Conservation (phyloP, 2,888 invertebrate genomes). For the Hetaerina titia region DNA sequence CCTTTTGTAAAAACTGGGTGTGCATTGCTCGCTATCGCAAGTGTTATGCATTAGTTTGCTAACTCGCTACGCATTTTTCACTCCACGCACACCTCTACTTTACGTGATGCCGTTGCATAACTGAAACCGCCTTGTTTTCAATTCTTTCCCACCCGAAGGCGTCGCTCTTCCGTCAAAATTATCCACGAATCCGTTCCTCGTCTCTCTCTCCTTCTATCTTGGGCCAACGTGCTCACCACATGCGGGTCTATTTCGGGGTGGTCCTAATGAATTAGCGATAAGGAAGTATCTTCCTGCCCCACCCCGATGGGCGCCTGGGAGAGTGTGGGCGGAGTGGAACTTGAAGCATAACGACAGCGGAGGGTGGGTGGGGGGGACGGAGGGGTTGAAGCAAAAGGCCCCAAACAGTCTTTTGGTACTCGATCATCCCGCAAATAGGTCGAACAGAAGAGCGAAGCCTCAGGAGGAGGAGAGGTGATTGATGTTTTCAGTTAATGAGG, state of each 20-base stretch:
- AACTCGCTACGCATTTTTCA: neutral
- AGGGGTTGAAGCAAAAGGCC: neutral
- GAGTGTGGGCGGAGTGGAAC: neutral
- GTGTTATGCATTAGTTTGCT: neutral
- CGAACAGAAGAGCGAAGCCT: neutral
- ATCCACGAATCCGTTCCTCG: neutral
- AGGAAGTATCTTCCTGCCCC: neutral
- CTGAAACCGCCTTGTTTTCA: neutral
- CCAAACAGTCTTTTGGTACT: neutral
- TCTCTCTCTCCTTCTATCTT: neutral
- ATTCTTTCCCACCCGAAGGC: neutral
- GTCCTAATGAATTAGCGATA: constrained; percentile 32
- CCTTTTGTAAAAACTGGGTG: neutral
- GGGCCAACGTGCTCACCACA: neutral
- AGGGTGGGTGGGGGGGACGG: neutral
- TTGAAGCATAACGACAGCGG: constrained; percentile 24
- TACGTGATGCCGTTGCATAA: neutral
- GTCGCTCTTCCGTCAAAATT: neutral
- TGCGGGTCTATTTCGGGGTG: constrained; percentile 1
- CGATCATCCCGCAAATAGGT: constrained; percentile 59
- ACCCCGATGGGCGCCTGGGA: neutral
- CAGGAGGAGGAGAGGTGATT: neutral
- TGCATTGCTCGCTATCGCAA: neutral
- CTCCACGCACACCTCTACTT: neutral
- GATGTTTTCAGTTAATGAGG: constrained; percentile 55